Percentiles rank a stretch among this genome's conserved stretches.
Conservation (phyloP, 2,797 vertebrate genomes). For the Oreochromis mossambicus region DNA sequence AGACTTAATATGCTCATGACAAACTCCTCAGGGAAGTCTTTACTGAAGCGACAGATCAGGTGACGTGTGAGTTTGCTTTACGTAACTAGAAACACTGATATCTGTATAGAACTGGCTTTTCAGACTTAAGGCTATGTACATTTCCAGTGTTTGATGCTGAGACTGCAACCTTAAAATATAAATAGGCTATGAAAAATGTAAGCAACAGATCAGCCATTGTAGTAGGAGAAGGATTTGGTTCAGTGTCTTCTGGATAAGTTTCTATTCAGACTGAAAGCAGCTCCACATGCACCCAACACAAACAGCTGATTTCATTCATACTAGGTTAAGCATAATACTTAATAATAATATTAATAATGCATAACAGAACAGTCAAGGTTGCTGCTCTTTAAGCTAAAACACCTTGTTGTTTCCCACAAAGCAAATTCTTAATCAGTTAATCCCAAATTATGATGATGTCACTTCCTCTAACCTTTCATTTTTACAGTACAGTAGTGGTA, state of each 20-base stretch:
- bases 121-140: neutral
- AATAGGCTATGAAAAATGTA: neutral
- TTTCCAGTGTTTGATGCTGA: neutral
- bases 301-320: neutral
- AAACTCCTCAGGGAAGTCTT: neutral
- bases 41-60: neutral
- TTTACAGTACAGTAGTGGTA: neutral
- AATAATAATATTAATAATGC: neutral
- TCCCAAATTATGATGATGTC: neutral
- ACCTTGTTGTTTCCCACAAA: neutral
- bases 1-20: neutral
- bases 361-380: neutral
- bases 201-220: neutral
- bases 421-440: neutral
- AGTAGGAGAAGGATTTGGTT: neutral
- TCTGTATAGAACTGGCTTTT: neutral
- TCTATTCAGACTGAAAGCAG: neutral
- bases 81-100: neutral
- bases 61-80: neutral
- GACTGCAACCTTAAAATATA: neutral
- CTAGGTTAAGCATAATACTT: neutral
- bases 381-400: neutral
- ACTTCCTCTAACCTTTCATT: neutral
- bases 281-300: neutral
- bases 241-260: neutral